phyloP scores from a whole-genome alignment of 2,113 vertebrate species.

The Eleginops maclovinus region DNA sequence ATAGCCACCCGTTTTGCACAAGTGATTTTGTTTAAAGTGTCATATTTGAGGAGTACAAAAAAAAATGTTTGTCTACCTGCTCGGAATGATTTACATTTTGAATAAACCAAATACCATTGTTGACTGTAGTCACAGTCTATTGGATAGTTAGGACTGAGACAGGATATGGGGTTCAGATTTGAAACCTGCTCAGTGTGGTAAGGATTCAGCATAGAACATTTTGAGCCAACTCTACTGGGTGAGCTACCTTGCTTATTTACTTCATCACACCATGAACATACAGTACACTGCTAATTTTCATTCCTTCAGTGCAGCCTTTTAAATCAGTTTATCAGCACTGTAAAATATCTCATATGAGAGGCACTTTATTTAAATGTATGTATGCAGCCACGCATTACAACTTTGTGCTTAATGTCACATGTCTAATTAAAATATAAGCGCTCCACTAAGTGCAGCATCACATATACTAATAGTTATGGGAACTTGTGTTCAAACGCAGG shows the following conservation, averaged over 20 bases:
- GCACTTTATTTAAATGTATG: constrained; percentile 41
- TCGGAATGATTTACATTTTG: no score
- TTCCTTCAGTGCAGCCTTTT: constrained; percentile 12
- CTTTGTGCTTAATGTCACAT: constrained; percentile 22
- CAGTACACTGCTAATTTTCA: no score
- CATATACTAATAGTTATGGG: constrained; percentile 24
- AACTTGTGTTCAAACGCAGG: constrained; percentile 20
- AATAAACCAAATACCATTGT: no score
- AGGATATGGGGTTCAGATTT: no score
- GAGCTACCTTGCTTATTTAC: constrained; percentile 7
- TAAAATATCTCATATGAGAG: background rate
- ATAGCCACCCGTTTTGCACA: background rate
- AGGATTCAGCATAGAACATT: no score
- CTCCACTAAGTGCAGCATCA: constrained; percentile 31
- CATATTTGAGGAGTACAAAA: background rate
- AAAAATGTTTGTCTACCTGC: no score
- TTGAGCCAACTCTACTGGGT: no score
- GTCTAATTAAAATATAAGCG: constrained; percentile 58
- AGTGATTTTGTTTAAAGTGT: background rate
- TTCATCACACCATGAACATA: constrained; percentile 4
- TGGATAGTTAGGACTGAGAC: no score
- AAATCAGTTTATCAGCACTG: constrained; percentile 26
- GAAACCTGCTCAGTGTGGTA: no score
- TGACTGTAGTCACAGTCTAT: no score
- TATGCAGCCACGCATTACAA: constrained; percentile 18